Base-by-base conservation (phyloP, 2,888 invertebrate species). In the Beris morrisii region DNA sequence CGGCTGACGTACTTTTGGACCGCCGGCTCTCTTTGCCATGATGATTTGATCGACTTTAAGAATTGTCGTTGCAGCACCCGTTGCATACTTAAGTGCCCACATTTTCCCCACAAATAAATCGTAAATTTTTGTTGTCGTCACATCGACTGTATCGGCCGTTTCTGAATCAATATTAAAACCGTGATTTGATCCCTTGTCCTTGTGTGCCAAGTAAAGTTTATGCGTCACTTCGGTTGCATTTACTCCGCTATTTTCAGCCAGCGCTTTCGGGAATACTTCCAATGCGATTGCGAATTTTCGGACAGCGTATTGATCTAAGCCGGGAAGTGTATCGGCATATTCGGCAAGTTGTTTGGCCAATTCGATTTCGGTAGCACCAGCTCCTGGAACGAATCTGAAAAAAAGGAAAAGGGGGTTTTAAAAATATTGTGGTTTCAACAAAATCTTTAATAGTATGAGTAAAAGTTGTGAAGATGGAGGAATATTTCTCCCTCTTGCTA, bases 21-120 rank as follows among this genome's bases (percentile, higher is more conserved):
- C 97, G 54, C 97, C 97, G 13, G 97, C 96, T 74, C 92, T 86
- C 83, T 97, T 97, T 0, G 97, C 95, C 97, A 97, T 97, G 72
- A 98, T 97, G 72, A 98, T 97, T 83, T 97, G 95, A 82, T 97
- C 96, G 31, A 98, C 94, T 79, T 92, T 90, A 32, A 98, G 85
- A 72, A 97, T 91, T 0, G 97, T 97, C 69, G 91, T 88, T 0
- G 97, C 95, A 1, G 96, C 95, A 69, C 91, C 88, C 0, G 95
- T 92, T 0, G 98, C 97, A 82, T 98, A 96, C 79, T 97, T 96
- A 64, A 99, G 82, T 4, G 90, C 97, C 96, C 97, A 98, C 76
- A 87, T 84, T 80, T 99, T 99, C 31, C 90, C 85, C 53, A 90
- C 78, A 78, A 87, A 97, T 67, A 94, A 83, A 84, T 97, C 97